Conservation (phyloP, 2,888 invertebrate genomes). For the Agonopterix subpropinquella region DNA sequence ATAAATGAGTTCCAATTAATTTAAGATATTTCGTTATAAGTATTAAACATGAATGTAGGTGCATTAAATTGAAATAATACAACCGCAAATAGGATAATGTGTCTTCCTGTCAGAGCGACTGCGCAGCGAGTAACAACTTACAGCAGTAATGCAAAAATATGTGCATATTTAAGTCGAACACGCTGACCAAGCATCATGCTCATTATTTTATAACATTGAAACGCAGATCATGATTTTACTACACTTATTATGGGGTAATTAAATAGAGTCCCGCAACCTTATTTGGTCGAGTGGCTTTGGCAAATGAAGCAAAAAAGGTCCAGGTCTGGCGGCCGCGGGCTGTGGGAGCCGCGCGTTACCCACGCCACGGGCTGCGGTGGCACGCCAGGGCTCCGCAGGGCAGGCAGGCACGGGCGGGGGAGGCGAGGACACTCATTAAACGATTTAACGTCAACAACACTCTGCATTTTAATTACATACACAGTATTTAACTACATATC, state of each 20-base stretch:
- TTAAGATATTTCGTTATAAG: too few relatives aligned
- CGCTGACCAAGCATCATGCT: conserved; percentile 19
- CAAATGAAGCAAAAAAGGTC: conserved; percentile 46
- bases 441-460: conserved; percentile 40
- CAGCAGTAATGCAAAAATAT: conserved; percentile 39
- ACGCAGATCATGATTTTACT: conserved; percentile 54
- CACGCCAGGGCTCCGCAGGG: conserved; percentile 4
- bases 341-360: conserved; percentile 6
- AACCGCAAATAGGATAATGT: conserved; percentile 21
- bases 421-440: conserved; percentile 33
- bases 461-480: conserved; percentile 43
- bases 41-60: background rate
- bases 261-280: conserved; percentile 51
- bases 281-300: conserved; percentile 40
- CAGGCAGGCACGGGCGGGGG: conserved; percentile 7
- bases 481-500: conserved; percentile 34
- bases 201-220: conserved; percentile 42
- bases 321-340: conserved; percentile 15
- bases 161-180: conserved; percentile 34
- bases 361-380: too few relatives aligned
- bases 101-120: conserved; percentile 32
- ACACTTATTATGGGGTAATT: conserved; percentile 60
- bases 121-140: conserved; percentile 26
- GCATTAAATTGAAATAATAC: background rate
- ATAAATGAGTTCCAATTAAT: too few relatives aligned